Base-by-base conservation (phyloP, 2,888 invertebrate species). In the Junonia oenone region DNA sequence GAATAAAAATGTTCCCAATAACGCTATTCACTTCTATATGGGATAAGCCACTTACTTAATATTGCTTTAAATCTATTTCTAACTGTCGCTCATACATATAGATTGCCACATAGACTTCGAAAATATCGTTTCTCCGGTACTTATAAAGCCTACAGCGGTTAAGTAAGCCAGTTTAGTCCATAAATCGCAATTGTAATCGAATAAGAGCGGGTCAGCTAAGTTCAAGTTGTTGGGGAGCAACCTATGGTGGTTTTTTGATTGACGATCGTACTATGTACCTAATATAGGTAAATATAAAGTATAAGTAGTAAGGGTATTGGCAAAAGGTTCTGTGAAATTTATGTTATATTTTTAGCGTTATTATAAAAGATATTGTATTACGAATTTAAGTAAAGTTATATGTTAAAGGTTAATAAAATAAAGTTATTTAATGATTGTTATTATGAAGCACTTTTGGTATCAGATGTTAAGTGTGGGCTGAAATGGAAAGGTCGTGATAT, bases 121-220 rank as follows among this genome's bases (percentile, higher is more conserved):
- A 58, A 46, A 55, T 54, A 22, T 46, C n/a, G 52, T 50, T 56
- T 47, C 43, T 47, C 46, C 47, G 31, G 43, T 51, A 45, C 47
- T 56, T 37, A 22, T 38, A 26, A 27, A 50, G 37, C 43, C 56
- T 47, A 37, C 45, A 56, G 51, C 31, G 51, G 56, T 49, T 53
- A 53, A 55, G 58, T 59, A 53, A 56, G 71, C 35, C 47, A 45
- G 43, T 51, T 35, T 6, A 29, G 47, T 45, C 26, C 60, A 83
- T 83, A 83, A 84, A 84, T 83, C 84, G 83, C 71, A 61, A 85
- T 83, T 82, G 83, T 80, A 81, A 82, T 82, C 80, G 76, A 76
- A 78, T 70, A 71, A 76, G 76, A 76, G 73, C 49, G 72, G 69
- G 67, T 66, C 62, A 69, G 67, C 63, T 61, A 50, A 58, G 62